phyloP scores from a whole-genome alignment of 2,797 vertebrate genomes.

The Falco biarmicus region DNA sequence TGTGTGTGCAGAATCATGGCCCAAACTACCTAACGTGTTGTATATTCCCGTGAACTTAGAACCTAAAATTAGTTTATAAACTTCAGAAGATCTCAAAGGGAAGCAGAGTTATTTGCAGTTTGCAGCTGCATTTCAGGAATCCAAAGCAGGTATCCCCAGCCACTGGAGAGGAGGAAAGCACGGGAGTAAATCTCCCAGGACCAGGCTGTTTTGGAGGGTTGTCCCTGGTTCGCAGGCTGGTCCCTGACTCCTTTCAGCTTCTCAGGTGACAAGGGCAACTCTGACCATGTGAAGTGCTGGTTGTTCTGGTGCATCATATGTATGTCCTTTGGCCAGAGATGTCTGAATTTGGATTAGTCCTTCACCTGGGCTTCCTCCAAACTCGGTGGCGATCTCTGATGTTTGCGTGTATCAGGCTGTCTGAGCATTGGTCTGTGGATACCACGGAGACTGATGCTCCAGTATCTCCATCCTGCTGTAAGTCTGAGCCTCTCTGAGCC shows the following conservation, averaged over 20 bases:
- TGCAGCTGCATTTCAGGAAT: neutral
- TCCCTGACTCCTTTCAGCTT: neutral
- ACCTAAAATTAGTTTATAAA: neutral
- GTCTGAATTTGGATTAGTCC: neutral
- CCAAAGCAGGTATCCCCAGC: neutral
- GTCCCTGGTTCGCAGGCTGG: neutral
- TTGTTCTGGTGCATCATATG: neutral
- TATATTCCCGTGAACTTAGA: neutral
- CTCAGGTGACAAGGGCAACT: neutral
- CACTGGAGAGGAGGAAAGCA: neutral
- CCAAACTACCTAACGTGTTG: neutral
- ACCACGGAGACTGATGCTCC: fast-evolving
- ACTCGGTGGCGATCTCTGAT: fast-evolving
- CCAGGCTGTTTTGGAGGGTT: neutral
- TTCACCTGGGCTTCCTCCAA: neutral
- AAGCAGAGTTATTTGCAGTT: neutral
- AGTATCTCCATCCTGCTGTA: neutral
- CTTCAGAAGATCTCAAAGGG: neutral
- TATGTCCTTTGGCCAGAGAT: neutral
- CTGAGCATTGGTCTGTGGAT: neutral
- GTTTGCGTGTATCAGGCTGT: neutral
- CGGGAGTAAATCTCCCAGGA: neutral
- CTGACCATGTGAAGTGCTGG: neutral
- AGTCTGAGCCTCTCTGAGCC: neutral
- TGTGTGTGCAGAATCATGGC: neutral